A percentile compares a stretch with the other conserved stretches of the same genome.
These are phyloP conservation scores for Girardia tigrina DNA, from an alignment of 2,888 invertebrate genomes.

Conservation along the genomic window DNA sequence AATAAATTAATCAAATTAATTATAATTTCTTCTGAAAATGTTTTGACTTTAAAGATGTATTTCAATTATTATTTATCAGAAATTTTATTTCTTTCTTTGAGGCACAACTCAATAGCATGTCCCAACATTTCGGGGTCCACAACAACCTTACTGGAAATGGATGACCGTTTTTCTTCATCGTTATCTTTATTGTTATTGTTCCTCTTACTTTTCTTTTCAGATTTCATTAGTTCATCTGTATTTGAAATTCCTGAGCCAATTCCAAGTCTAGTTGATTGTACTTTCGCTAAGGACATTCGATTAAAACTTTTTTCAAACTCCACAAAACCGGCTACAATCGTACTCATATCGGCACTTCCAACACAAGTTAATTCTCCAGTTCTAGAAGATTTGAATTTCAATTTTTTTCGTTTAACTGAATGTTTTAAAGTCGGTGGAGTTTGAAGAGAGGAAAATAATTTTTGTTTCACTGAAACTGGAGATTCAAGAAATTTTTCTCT, in stretches of 20 bases:
- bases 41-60: too few relatives aligned
- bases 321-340: slow-evolving; percentile 28
- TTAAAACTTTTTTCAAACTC: slow-evolving; percentile 31
- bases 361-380: slow-evolving; percentile 21
- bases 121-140: not conserved
- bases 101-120: slow-evolving; percentile 5
- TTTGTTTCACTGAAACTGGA: not conserved
- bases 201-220: not conserved
- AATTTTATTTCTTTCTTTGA: not conserved
- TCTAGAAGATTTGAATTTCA: slow-evolving; percentile 18
- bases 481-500: not conserved
- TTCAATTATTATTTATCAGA: not conserved
- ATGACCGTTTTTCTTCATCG: too few relatives aligned
- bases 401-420: not conserved
- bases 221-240: not conserved
- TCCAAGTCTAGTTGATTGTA: not conserved
- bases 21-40: too few relatives aligned
- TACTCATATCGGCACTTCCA: slow-evolving; percentile 28
- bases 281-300: not conserved
- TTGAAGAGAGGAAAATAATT: not conserved
- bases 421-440: not conserved
- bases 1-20: too few relatives aligned
- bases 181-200: not conserved
- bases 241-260: too few relatives aligned
- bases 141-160: not conserved